Evolutionary conservation across 2,888 invertebrate species (phyloP), one percentile per base, ranked within the genome.

Genomic region (Diarsia mendica): DNA sequence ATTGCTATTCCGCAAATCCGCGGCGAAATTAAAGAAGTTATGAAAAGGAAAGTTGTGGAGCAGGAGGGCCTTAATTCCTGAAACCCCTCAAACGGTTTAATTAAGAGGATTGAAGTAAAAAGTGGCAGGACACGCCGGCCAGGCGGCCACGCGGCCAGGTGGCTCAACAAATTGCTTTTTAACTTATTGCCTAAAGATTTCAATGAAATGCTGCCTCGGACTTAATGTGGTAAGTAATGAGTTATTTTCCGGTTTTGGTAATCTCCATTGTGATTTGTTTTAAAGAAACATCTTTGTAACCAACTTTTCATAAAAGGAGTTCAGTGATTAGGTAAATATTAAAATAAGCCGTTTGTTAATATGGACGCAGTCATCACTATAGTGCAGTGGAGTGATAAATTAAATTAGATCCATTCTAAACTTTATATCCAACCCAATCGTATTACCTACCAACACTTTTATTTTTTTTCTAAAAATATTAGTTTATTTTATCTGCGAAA

Each of bases 11-110:
- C 90, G 75, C 80, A 88, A 87, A 88, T 87, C 89, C 84, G 85
- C 83, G 89, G 90, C 88, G 88, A 92, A 93, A 94, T 93, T 93
- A 92, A 93, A 92, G 90, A 93, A 93, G 92, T 93, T 93, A 91
- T 90, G 90, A 91, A 93, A 90, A 90, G 90, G 87, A 87, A 91
- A 91, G 87, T 91, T 91, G 77, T 82, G 85, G 87, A 84, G 84
- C 77, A 82, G 83, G 85, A 84, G 87, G 85, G 84, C 82, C 85
- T 88, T 91, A 89, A 90, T 91, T 88, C 88, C 85, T 87, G 80
- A 81, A 87, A 86, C 88, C 83, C 87, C 87, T 89, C 90, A 87
- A 89, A 90, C 87, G 84, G 88, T 90, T 91, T 91, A 90, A 91
- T 91, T 90, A 91, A 90, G 89, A 89, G 88, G 87, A 90, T 89